Conservation (phyloP, 1,140 invertebrate species). For the Drosophila eugracilis region DNA sequence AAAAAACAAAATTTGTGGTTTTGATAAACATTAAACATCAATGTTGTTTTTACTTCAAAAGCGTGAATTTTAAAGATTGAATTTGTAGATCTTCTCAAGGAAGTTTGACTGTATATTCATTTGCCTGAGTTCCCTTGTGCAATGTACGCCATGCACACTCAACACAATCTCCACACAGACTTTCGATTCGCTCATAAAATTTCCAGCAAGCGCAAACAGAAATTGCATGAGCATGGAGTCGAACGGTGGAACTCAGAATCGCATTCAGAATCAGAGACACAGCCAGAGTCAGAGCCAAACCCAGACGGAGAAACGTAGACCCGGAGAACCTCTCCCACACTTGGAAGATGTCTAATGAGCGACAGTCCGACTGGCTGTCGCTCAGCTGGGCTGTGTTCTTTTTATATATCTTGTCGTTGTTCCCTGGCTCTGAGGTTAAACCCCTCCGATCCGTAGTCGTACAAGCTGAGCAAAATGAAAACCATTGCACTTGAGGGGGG, state of each 20-base stretch:
- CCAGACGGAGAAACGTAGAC: constrained; percentile 14
- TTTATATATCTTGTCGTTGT: constrained; percentile 1
- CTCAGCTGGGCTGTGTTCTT: constrained; percentile 47
- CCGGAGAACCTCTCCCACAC: constrained; percentile 18
- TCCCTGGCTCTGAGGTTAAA: constrained; percentile 18
- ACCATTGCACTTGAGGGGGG: constrained; percentile 27
- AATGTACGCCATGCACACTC: constrained; percentile 40
- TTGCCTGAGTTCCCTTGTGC: constrained; percentile 54
- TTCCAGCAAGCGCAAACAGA: constrained; percentile 51
- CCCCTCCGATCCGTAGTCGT: constrained; percentile 7
- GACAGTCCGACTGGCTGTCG: constrained; percentile 46
- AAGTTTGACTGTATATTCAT: constrained; percentile 33
- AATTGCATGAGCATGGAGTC: constrained; percentile 47
- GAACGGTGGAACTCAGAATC: constrained; percentile 24
- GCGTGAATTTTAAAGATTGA: not conserved
- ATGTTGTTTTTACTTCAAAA: no score
- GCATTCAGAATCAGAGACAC: constrained; percentile 19
- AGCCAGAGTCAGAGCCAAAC: constrained; percentile 6
- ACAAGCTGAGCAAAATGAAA: constrained; percentile 25
- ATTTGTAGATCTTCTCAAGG: not conserved
- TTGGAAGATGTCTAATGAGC: constrained; percentile 57
- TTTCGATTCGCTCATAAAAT: constrained; percentile 72
- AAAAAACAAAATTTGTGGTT: no score
- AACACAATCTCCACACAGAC: constrained; percentile 53
- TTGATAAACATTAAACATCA: no score